Evolutionary conservation across 2,888 invertebrate species (phyloP), one percentile per base, ranked within the genome.

Genomic region (Entomobrya proxima): DNA sequence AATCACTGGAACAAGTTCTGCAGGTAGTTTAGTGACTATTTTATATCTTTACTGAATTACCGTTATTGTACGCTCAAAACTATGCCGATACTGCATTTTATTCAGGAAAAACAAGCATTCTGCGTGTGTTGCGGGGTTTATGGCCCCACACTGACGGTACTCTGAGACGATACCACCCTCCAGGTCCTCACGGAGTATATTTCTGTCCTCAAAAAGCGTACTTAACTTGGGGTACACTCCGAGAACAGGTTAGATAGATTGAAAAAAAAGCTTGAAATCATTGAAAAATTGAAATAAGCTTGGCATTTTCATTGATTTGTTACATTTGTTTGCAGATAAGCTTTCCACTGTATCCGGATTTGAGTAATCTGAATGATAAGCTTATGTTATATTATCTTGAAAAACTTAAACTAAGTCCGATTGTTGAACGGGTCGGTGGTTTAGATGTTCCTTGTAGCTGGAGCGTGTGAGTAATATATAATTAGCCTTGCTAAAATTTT

Each of bases 171-270:
- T 74, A 88, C 72, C 82, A 89, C 81, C 89, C 91, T 21, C 89
- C 90, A n/a, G 91, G 90, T 15, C 91, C 92, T 15, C 89, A 90
- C 35, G 91, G 91, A 40, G 91, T 93, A 15, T 91, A 93, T 82
- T 93, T 92, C 90, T 90, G 94, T 15, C 93, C 94, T 15, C 94
- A 94, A 91, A 93, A 93, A 87, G 92, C 94, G 0, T 93, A 93
- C 89, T 92, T 94, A 84, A 93, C 93, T 2, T 92, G 93, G 90
- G 93, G 93, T 27, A 91, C 93, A n/a, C 91, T 94, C 0, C 89
- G 93, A 69, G 92, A 93, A 88, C 94, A 94, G 92, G 92, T 93
- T 55, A 86, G n/a, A 40, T 64, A n/a, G n/a, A n/a, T n/a, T n/a
- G n/a, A n/a, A n/a, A n/a, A n/a, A n/a, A n/a, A n/a, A n/a, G n/a